Evolutionary conservation across 2,113 vertebrate species (phyloP).

Genomic region (Rhadina sibilatrix): DNA sequence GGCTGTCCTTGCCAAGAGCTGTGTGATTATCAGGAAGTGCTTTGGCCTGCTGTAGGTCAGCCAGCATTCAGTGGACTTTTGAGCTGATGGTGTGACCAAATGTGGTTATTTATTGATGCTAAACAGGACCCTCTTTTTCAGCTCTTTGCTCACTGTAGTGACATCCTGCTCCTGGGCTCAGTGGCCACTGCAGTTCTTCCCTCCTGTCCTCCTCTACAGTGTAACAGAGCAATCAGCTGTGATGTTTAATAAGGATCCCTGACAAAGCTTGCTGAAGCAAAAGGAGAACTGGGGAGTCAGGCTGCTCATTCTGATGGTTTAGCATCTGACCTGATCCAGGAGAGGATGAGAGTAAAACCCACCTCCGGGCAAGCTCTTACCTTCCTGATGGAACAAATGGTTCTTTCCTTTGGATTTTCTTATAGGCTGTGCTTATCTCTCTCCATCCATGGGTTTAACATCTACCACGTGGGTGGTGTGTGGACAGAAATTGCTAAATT

Average conservation of each 20-base stretch:
- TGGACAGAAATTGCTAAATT: not conserved
- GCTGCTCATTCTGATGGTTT: not conserved
- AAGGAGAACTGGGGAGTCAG: not conserved
- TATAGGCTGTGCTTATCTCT: not conserved
- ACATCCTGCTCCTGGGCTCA: not conserved
- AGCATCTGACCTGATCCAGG: not conserved
- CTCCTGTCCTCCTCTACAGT: not conserved
- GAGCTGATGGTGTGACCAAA: not conserved
- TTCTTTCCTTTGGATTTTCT: not conserved
- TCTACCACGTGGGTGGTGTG: not conserved
- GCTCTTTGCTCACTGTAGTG: not conserved
- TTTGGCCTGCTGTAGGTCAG: not conserved
- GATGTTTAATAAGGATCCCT: not conserved
- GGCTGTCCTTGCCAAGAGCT: not conserved
- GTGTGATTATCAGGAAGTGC: not conserved
- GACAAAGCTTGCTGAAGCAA: not conserved
- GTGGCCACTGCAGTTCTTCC: not conserved
- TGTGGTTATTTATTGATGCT: not conserved
- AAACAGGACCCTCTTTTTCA: not conserved
- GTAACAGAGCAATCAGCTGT: fast-evolving
- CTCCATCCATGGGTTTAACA: not conserved
- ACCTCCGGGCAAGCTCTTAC: not conserved
- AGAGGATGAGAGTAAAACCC: not conserved
- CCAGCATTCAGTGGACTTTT: not conserved
- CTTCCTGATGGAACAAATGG: not conserved